Percentiles rank a stretch among this genome's conserved stretches.
phyloP scores from a whole-genome alignment of 2,113 vertebrate genomes.

The Hippolais icterina region DNA sequence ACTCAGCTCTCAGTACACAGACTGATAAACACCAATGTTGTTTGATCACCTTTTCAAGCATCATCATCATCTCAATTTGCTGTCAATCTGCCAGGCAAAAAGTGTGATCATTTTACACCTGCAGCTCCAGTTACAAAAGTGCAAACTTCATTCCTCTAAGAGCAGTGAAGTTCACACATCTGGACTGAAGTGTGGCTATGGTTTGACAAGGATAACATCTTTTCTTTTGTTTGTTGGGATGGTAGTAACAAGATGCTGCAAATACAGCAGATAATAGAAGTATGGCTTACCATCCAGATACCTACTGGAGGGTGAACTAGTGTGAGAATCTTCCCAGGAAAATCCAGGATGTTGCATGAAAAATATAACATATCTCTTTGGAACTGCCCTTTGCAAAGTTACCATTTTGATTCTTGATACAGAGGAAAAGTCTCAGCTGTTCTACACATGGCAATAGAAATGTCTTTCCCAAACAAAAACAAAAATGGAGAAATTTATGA shows the following conservation, averaged over 20 bases:
- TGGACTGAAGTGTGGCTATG: not conserved
- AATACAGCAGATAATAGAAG: not conserved
- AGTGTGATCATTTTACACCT: not conserved
- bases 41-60: not conserved
- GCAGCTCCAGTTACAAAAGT: not conserved
- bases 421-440: not conserved
- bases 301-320: not conserved
- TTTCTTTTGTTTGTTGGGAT: not conserved
- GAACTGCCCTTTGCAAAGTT: not conserved
- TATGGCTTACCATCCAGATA: not conserved
- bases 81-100: not conserved
- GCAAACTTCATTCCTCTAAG: not conserved
- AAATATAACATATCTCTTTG: not conserved
- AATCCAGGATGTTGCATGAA: not conserved
- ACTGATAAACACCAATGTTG: not conserved
- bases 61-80: not conserved
- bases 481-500: not conserved
- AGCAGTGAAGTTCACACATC: not conserved
- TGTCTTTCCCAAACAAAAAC: not conserved
- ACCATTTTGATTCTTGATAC: not conserved
- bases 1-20: not conserved
- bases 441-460: not conserved
- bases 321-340: not conserved
- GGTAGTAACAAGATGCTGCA: not conserved
- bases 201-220: not conserved